A percentile compares a stretch with the other conserved stretches of the same genome.
phyloP scores from a whole-genome alignment of 1,140 invertebrate species.

The Hormaphis cornu region DNA sequence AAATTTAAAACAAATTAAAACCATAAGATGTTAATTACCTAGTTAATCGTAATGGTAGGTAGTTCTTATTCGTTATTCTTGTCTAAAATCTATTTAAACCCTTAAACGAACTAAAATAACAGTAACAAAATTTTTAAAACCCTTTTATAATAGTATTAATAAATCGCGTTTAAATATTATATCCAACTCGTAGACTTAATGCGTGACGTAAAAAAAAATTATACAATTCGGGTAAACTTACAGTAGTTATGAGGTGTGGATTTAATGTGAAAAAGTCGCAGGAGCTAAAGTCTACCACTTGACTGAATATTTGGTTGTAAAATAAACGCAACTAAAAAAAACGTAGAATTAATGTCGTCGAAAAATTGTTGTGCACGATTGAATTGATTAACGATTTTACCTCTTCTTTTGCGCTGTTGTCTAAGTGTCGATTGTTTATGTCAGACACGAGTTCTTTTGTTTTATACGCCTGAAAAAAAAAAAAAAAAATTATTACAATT shows the following conservation, averaged over 20 bases:
- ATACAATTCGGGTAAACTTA: background rate
- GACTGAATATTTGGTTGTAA: constrained; percentile 11
- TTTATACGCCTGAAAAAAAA: background rate
- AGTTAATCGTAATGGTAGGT: too few species aligned
- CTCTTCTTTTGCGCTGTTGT: constrained; percentile 10
- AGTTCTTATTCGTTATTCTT: too few species aligned
- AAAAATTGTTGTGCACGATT: background rate
- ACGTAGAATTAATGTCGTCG: background rate
- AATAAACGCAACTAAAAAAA: constrained; percentile 8
- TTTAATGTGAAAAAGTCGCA: constrained; percentile 23
- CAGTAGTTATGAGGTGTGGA: constrained; percentile 22
- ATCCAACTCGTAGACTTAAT: too few species aligned
- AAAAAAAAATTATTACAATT: too few species aligned
- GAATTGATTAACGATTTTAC: background rate
- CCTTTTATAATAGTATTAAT: too few species aligned
- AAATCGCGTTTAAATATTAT: too few species aligned
- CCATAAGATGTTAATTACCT: too few species aligned
- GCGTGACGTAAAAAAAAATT: too few species aligned
- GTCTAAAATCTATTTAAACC: too few species aligned
- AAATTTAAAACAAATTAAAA: background rate
- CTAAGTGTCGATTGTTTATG: constrained; percentile 24
- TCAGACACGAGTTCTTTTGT: background rate
- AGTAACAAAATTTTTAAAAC: too few species aligned
- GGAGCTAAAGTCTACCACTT: constrained; percentile 3
- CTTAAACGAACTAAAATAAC: too few species aligned